These are phyloP conservation scores for Eciton burchellii DNA, from an alignment of 1,140 invertebrate genomes.

Conservation along the genomic window DNA sequence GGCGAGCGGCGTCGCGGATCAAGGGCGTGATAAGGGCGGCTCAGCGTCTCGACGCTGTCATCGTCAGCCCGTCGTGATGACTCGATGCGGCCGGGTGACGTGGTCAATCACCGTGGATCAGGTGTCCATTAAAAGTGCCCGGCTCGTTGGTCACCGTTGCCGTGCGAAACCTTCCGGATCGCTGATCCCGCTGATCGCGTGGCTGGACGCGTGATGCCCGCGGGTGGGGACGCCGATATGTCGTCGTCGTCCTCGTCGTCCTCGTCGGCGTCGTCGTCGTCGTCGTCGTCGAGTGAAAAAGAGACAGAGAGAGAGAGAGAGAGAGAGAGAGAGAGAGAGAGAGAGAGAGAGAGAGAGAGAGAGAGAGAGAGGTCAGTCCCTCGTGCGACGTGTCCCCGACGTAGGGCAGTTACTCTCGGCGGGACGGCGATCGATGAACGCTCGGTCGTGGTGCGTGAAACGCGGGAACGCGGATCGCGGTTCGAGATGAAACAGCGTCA, in stretches of 20 bases:
- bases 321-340: too few species aligned
- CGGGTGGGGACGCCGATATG: constrained; percentile 66
- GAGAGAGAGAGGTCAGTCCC: too few species aligned
- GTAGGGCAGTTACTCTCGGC: constrained; percentile 42
- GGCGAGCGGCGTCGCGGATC: background rate
- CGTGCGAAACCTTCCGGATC: constrained; percentile 75
- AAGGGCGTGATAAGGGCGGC: too few species aligned
- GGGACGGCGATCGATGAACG: constrained; percentile 28
- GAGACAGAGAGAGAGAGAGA: too few species aligned
- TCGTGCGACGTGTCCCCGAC: constrained; percentile 51
- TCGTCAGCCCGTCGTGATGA: constrained; percentile 28
- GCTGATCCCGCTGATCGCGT: constrained; percentile 73
- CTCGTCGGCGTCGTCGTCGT: too few species aligned
- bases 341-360: too few species aligned
- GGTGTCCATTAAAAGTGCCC: constrained; percentile 71
- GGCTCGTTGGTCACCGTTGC: constrained; percentile 75
- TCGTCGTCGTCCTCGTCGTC: constrained; percentile 45
- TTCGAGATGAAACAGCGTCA: background rate
- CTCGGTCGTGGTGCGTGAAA: constrained; percentile 3
- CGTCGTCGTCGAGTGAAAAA: constrained; percentile 53
- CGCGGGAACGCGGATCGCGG: background rate
- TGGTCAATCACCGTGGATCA: constrained; percentile 73
- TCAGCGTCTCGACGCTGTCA: constrained; percentile 12
- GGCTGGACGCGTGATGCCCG: constrained; percentile 70
- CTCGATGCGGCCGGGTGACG: constrained; percentile 53